A percentile compares a stretch with the other conserved stretches of the same genome.
These are phyloP conservation scores for Saturnia japonica DNA, from an alignment of 2,888 invertebrate species.

Conservation along the genomic window DNA sequence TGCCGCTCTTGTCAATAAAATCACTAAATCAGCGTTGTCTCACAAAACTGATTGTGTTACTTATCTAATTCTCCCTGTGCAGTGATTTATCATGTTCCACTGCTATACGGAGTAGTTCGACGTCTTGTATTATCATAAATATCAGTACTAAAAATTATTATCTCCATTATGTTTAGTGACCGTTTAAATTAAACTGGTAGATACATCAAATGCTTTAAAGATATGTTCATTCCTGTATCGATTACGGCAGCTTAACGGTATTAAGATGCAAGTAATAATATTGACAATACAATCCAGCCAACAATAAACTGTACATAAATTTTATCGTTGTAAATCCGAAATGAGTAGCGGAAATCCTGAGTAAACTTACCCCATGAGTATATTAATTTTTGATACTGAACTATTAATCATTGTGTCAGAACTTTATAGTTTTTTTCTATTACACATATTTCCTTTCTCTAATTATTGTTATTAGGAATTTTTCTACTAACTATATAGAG, in stretches of 20 bases:
- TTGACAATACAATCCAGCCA: constrained; percentile 74
- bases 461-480: not conserved
- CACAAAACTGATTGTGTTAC: too few species aligned
- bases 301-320: constrained; percentile 55
- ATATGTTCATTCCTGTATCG: not conserved
- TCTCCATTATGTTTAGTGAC: not conserved
- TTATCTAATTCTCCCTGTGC: too few species aligned
- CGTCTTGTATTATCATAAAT: not conserved
- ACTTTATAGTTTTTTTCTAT: not conserved
- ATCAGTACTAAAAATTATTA: not conserved
- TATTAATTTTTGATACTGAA: not conserved
- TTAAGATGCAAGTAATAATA: constrained; percentile 79
- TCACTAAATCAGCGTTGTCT: too few species aligned
- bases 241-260: constrained; percentile 69
- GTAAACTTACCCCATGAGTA: too few species aligned
- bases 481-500: too few species aligned
- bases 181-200: not conserved
- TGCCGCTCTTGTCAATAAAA: too few species aligned
- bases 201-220: not conserved
- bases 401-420: not conserved
- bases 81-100: too few species aligned
- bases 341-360: constrained; percentile 59
- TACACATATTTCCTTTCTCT: not conserved
- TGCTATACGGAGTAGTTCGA: too few species aligned
- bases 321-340: constrained; percentile 72